Evolutionary conservation across 2,113 vertebrate genomes (phyloP).

Genomic region (Phrynosoma blainvillii): DNA sequence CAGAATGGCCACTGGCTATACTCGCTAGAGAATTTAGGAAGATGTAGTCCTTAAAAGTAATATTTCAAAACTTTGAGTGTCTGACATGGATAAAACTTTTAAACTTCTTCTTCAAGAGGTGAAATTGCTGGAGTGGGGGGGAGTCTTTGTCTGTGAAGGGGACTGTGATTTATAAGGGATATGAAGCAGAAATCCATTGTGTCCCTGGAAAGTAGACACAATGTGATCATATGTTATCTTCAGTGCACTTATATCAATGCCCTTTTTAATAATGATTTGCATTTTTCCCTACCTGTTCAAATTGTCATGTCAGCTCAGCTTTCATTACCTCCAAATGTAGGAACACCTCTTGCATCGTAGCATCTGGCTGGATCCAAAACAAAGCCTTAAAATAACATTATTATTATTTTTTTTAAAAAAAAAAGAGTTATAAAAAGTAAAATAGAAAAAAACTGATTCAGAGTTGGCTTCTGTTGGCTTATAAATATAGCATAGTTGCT

Average conservation of each 20-base stretch:
- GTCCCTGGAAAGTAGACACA: background rate
- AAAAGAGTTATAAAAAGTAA: constrained; percentile 62
- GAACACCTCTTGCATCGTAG: constrained; percentile 47
- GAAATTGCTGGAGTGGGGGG: background rate
- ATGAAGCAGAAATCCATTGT: background rate
- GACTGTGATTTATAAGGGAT: background rate
- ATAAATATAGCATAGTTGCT: constrained; percentile 76
- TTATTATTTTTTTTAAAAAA: constrained; percentile 70
- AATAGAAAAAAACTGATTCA: constrained; percentile 63
- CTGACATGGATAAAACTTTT: background rate
- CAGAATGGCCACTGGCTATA: no score
- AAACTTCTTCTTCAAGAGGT: background rate
- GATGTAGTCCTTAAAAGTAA: no score
- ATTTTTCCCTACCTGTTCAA: constrained; percentile 29
- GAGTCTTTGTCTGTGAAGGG: no score
- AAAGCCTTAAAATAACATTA: constrained; percentile 66
- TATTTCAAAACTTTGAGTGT: no score
- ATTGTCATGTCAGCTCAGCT: constrained; percentile 31
- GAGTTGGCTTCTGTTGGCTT: constrained; percentile 65
- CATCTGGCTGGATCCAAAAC: constrained; percentile 57
- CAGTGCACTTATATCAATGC: constrained; percentile 19
- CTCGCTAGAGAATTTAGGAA: no score
- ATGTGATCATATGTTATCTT: constrained; percentile 33
- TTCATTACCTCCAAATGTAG: constrained; percentile 33
- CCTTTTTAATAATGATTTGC: constrained; percentile 48